A percentile compares a stretch with the other conserved stretches of the same genome.
phyloP scores from a whole-genome alignment of 2,113 vertebrate genomes.

The Lagopus muta region DNA sequence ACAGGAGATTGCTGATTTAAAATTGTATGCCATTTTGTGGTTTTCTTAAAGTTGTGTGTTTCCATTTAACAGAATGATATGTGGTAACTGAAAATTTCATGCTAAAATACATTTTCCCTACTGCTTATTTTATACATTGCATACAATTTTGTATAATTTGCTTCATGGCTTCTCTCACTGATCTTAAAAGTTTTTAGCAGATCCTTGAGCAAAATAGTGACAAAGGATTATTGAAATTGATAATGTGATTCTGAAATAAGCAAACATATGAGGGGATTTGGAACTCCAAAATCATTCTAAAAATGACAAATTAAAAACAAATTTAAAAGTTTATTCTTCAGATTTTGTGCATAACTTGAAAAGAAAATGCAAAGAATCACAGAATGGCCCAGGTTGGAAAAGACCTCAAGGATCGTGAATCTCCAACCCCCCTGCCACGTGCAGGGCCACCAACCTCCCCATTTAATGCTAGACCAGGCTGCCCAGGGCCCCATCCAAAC shows the following conservation, averaged over 20 bases:
- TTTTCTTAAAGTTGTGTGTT: background rate
- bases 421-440: too few species aligned
- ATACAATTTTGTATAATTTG: background rate
- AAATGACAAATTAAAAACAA: background rate
- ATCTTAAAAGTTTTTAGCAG: background rate
- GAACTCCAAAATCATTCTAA: background rate
- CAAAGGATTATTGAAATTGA: background rate
- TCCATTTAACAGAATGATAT: background rate
- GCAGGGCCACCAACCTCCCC: too few species aligned
- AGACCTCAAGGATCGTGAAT: too few species aligned
- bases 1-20: background rate
- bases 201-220: background rate
- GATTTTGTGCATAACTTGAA: background rate
- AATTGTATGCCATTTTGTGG: fast-evolving
- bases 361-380: background rate
- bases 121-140: background rate
- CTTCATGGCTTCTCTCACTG: background rate
- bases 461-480: too few species aligned
- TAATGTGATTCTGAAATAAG: background rate
- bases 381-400: too few species aligned
- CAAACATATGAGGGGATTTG: background rate
- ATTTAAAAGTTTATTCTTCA: background rate
- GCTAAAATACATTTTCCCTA: background rate
- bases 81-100: background rate
- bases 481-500: too few species aligned